Evolutionary conservation across 2,888 invertebrate species (phyloP), one percentile per base, ranked within the genome.

Genomic region (Megaustenia siamemsis): DNA sequence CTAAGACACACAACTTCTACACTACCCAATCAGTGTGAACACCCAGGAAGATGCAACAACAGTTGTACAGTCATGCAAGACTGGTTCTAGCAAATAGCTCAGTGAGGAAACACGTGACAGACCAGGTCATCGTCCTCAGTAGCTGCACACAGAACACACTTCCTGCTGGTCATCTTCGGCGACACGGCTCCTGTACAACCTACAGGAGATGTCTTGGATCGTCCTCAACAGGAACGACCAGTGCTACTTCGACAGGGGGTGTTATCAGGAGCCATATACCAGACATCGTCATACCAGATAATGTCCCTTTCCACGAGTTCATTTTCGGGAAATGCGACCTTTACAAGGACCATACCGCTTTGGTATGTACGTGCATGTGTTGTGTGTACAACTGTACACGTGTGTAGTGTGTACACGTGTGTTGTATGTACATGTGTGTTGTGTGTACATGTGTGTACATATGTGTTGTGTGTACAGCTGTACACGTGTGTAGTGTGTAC

Each of bases 271-370:
- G 90, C 80, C 86, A 84, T 15, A n/a, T 82, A 6, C 87, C 89
- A 0, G 87, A 88, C 66, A 76, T 88, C 2, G 85, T 88, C 0
- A 85, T 92, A 40, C 90, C 90, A 10, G 82, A 89, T 0, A n/a
- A 77, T 28, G 71, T 89, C 38, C 86, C 90, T 24, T 86, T 93
- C 18, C 87, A 90, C 28, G 89, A 92, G 40, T 91, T 89, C 66
- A 88, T 93, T 80, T 90, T 92, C 79, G 86, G 87, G 24, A 90
- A 87, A 53, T 92, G 90, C 85, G 88, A 89, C 32, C 86, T 88
- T 49, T 90, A 88, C 80, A 90, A 90, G 10, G 89, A 91, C 76
- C 86, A 79, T 6, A 78, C 88, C 5, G 93, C 93, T 10, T 45
- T 92, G 88, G 92, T 93, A 87, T 87, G 90, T 88, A 24, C 28